A percentile compares a stretch with the other conserved stretches of the same genome.
Evolutionary conservation across 2,797 vertebrate genomes (phyloP).

Genomic region (Sebastes reedi): DNA sequence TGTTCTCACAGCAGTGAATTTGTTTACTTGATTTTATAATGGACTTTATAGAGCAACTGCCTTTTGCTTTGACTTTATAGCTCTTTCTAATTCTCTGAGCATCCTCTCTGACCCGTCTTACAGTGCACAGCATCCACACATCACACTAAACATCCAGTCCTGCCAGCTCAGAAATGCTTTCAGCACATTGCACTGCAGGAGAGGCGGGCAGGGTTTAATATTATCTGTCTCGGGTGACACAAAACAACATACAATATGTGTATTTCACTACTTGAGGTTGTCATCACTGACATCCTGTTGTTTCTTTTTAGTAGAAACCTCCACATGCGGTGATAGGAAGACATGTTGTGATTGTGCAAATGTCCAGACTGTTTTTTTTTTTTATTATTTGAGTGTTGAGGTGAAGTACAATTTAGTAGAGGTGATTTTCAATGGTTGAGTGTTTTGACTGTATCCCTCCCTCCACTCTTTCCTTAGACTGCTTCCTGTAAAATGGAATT

Average conservation of each 20-base stretch:
- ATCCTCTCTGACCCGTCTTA: not conserved
- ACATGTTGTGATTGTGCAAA: not conserved
- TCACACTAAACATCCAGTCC: not conserved
- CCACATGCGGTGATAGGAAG: not conserved
- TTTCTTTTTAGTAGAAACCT: not conserved
- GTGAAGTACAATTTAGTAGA: not conserved
- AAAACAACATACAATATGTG: not conserved
- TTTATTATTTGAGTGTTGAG: not conserved
- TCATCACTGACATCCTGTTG: not conserved
- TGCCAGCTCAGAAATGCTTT: not conserved
- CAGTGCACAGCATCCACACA: not conserved
- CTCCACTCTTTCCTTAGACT: not conserved
- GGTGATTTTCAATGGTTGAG: not conserved
- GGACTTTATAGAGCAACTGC: not conserved
- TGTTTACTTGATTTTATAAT: not conserved
- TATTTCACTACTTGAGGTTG: not conserved
- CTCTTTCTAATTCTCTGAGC: not conserved
- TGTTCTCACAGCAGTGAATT: not conserved
- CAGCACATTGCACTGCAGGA: not conserved
- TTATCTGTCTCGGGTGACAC: not conserved
- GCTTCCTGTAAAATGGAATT: not conserved
- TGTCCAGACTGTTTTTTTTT: not conserved
- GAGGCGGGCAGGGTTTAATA: not conserved
- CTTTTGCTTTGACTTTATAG: not conserved
- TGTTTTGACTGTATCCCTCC: not conserved